Evolutionary conservation across 2,113 vertebrate species (phyloP), one percentile per base, ranked within the genome.

Genomic region (Crotalus horridus): DNA sequence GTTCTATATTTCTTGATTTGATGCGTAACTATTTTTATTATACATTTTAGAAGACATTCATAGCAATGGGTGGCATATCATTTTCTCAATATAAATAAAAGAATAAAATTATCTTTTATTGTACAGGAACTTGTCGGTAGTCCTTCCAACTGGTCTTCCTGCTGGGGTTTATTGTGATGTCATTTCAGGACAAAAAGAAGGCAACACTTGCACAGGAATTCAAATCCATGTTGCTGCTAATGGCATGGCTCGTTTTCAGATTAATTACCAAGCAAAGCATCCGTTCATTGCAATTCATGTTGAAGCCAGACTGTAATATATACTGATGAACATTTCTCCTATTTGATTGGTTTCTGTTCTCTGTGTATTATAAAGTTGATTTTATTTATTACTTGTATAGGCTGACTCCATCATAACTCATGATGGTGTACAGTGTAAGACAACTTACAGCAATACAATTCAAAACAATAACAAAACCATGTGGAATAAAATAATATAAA

Each of bases 91-190:
- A 89, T 56, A 33, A 89, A 58, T 89, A 24, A 21, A 90, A 8
- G 13, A 58, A 29, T 43, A 69, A 46, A 59, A 87, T n/a, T 29
- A 15, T 55, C 51, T 87, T 54, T 93, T 95, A 95, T 93, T 86
- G 81, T 86, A 0, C 58, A 99, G 99, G 98, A 0, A 96, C 54
- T 94, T 99, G 95, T 97, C 96, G 2, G 53, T 93, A 33, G 95
- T 92, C 64, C 95, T 99, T 92, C 98, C 98, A 97, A 99, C 99
- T 0, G 98, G 98, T 87, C 97, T 99, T 95, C 98, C 98, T 29
- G 96, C 95, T 88, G 99, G 99, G 24, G 98, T 98, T 89, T 99
- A 99, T 93, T 99, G 99, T 89, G 99, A 99, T 43, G 96, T 99
- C 53, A 99, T 99, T 93, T 99, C 99, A 51, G 99, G 99, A 43